phyloP scores from a whole-genome alignment of 2,888 invertebrate genomes.

The Dasypolia templi region DNA sequence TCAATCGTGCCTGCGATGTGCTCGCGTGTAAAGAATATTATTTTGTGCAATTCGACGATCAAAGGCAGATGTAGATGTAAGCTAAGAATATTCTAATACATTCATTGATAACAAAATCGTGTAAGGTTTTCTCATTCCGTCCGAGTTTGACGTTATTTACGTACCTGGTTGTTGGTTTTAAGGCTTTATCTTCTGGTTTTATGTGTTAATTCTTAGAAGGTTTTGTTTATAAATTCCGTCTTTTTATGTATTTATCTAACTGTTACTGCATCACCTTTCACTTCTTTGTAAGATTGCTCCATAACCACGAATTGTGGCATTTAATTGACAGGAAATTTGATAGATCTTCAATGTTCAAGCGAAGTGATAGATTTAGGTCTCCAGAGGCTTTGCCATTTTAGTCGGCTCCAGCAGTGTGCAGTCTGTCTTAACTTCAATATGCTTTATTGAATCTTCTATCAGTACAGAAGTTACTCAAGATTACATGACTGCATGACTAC shows the following conservation, averaged over 20 bases:
- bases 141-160: constrained; percentile 49
- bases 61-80: constrained; percentile 48
- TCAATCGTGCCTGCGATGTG: constrained; percentile 67
- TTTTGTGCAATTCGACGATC: constrained; percentile 58
- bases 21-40: constrained; percentile 44
- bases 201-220: not conserved
- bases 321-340: constrained; percentile 12
- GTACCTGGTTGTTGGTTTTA: constrained; percentile 1
- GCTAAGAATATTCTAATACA: constrained; percentile 36
- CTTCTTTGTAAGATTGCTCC: constrained; percentile 8
- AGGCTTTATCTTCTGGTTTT: not conserved
- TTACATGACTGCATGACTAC: not conserved
- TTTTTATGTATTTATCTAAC: not conserved
- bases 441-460: not conserved
- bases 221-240: not conserved
- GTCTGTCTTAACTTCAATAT: not conserved
- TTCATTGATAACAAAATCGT: constrained; percentile 46
- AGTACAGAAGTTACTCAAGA: not conserved
- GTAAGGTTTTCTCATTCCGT: constrained; percentile 63
- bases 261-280: constrained; percentile 1
- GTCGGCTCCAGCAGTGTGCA: not conserved
- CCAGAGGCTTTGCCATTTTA: constrained; percentile 6
- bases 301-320: not conserved
- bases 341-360: not conserved
- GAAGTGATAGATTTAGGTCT: constrained; percentile 9